phyloP scores from a whole-genome alignment of 2,113 vertebrate genomes.

The Campylomormyrus numenius region DNA sequence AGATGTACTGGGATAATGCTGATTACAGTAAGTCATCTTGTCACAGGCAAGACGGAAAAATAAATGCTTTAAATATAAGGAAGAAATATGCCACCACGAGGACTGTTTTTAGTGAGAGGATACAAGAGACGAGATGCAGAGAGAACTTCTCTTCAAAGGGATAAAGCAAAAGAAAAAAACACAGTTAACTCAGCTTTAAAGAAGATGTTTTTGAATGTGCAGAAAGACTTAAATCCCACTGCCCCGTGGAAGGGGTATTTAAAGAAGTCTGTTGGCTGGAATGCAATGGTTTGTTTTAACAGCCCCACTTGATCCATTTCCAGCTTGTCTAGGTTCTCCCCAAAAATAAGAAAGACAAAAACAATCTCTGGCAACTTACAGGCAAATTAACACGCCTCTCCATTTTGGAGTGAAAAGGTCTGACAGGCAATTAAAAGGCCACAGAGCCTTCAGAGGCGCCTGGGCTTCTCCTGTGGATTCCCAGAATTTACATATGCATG shows the following conservation, averaged over 20 bases:
- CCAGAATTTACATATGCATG: slow-evolving; percentile 18
- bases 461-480: neutral
- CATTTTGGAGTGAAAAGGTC: slow-evolving; percentile 3
- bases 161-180: neutral
- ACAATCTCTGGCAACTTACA: slow-evolving; percentile 11
- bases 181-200: neutral
- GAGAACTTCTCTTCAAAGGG: neutral
- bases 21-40: slow-evolving; percentile 13
- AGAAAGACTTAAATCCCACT: neutral
- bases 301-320: neutral
- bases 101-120: neutral
- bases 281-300: slow-evolving; percentile 4
- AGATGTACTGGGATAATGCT: slow-evolving; percentile 5
- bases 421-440: slow-evolving; percentile 18
- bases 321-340: slow-evolving; percentile 7
- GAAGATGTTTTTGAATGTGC: neutral
- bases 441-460: neutral
- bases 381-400: slow-evolving; percentile 28
- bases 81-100: neutral
- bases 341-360: neutral
- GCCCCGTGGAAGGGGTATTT: neutral
- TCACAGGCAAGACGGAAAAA: neutral
- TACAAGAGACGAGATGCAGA: neutral
- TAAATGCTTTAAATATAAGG: neutral
- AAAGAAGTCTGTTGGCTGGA: neutral